These are phyloP conservation scores for Andrena bicolor DNA, from an alignment of 2,888 invertebrate genomes.

Conservation along the genomic window DNA sequence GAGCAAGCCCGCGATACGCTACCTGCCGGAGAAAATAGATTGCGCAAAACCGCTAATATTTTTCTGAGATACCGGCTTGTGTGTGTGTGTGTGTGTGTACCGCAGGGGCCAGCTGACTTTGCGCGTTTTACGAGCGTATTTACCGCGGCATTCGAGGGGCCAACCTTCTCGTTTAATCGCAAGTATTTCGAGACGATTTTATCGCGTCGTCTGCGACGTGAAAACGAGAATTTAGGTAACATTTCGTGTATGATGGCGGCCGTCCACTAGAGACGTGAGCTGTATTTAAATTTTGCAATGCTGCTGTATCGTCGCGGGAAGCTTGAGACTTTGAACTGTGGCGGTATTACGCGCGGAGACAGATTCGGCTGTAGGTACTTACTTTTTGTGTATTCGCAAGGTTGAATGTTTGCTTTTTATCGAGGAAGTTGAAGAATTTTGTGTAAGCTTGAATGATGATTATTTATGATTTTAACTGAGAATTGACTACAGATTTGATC, in stretches of 20 bases:
- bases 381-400: no score
- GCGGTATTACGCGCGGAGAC: no score
- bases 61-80: conserved; percentile 30
- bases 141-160: background rate
- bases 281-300: no score
- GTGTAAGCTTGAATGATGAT: no score
- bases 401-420: no score
- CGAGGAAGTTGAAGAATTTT: no score
- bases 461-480: no score
- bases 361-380: no score
- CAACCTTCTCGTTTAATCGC: background rate
- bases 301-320: no score
- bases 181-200: conserved; percentile 4
- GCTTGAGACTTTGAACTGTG: no score
- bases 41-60: conserved; percentile 35
- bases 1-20: background rate
- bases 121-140: conserved; percentile 7
- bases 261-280: no score
- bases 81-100: background rate
- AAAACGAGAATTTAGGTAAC: background rate
- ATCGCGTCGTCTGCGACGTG: background rate
- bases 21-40: conserved; percentile 33
- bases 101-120: background rate
- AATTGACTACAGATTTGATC: no score
- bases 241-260: background rate